Base-by-base conservation (phyloP, 2,888 invertebrate species). In the Pyralis farinalis region DNA sequence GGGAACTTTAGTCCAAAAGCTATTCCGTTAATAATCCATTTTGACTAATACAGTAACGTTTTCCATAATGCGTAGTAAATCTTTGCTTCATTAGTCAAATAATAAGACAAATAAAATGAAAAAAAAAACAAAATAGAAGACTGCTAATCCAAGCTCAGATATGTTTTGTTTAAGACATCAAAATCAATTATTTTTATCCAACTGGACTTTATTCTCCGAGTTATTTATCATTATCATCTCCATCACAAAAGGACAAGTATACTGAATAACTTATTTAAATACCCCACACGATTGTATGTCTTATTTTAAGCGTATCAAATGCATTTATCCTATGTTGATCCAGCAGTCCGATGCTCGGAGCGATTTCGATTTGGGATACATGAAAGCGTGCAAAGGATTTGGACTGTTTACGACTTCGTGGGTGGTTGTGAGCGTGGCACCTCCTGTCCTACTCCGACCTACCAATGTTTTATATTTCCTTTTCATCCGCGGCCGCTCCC, bases 381-480 rank as follows among this genome's bases (percentile, higher is more conserved):
- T 84, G 86, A 83, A 84, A 86, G 80, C 86, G 81, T 85, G 85
- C 86, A 84, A 84, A 85, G 85, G 87, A 86, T 88, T 88, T 86
- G 77, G 85, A 83, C 86, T 86, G 84, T 86, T 88, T 85, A 87
- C 74, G 83, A 73, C 88, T 78, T 82, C 88, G 87, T 88, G 88
- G 87, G 88, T 88, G 88, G 88, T 75, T 84, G 72, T 83, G 82
- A 87, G 88, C 87, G 88, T 80, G 86, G 83, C 84, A 63, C 57
- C 46, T 47, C 55, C 60, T 52, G 49, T 81, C 81, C 61, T 61
- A 50, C 53, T 85, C 68, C 25, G 47, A 48, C 73, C 34, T 45
- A 28, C 29, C 38, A 29, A 27, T 32, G 36, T 50, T 52, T 35
- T 44, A 52, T 71, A 72, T 67, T 27, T 60, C 64, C 51, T 45